Percentiles rank a stretch among this genome's conserved stretches.
These are phyloP conservation scores for Noturus placidus DNA, from an alignment of 2,113 vertebrate genomes.

Conservation along the genomic window DNA sequence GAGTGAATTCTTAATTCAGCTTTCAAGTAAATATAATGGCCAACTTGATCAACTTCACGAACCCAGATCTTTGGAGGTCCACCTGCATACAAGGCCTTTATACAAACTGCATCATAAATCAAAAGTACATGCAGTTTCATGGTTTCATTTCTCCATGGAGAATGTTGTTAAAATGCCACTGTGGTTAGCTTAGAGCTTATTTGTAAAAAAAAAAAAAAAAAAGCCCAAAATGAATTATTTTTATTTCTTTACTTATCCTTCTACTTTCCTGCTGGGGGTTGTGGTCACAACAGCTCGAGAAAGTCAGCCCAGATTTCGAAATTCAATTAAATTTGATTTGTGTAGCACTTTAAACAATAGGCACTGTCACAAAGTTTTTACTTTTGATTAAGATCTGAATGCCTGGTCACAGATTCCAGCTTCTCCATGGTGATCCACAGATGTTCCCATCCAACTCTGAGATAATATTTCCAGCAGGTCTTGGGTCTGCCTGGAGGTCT, in stretches of 20 bases:
- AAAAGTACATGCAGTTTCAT: neutral
- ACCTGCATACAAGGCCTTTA: neutral
- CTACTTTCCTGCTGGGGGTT: neutral
- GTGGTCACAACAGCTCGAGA: neutral
- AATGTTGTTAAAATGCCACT: neutral
- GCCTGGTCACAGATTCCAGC: neutral
- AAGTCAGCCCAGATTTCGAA: neutral
- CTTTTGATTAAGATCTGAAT: neutral
- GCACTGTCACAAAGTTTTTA: neutral
- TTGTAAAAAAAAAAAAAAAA: neutral
- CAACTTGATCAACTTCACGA: neutral
- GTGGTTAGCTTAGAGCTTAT: neutral
- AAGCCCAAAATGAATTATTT: too few relatives aligned
- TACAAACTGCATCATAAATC: neutral
- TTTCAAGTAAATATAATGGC: neutral
- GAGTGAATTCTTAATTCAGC: neutral
- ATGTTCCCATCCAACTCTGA: neutral
- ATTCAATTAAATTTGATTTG: neutral
- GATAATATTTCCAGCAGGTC: neutral
- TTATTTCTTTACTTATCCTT: neutral
- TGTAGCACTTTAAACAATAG: neutral
- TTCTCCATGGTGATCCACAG: neutral
- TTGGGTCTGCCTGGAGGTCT: neutral
- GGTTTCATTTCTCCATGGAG: neutral
- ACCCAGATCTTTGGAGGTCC: neutral